Conservation (phyloP, 2,888 invertebrate species). For the Steromphala cineraria region DNA sequence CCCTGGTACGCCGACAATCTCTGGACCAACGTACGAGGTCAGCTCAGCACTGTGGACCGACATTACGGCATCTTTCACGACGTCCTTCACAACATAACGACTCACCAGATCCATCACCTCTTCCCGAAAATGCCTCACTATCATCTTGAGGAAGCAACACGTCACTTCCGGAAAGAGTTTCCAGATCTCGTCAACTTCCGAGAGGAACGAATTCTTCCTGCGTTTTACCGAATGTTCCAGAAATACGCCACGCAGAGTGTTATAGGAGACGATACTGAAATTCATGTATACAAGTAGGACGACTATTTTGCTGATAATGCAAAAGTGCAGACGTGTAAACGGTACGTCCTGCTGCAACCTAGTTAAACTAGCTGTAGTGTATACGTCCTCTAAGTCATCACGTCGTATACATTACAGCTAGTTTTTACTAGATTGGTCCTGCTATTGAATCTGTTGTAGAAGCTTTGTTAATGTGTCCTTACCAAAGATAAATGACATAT, state of each 20-base stretch:
- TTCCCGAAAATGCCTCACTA: constrained; percentile 72
- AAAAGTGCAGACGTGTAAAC: too few species aligned
- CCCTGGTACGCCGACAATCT: constrained; percentile 68
- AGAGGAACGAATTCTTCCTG: constrained; percentile 64
- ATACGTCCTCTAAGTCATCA: too few species aligned
- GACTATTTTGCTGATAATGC: too few species aligned
- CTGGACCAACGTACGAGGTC: constrained; percentile 73
- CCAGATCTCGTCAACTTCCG: constrained; percentile 63
- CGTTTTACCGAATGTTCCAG: constrained; percentile 65
- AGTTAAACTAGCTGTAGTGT: too few species aligned
- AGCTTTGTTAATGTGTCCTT: too few species aligned
- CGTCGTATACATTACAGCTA: too few species aligned
- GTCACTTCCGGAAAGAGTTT: constrained; percentile 63
- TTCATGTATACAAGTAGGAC: constrained; percentile 54
- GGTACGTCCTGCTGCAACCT: too few species aligned
- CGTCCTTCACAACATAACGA: constrained; percentile 70
- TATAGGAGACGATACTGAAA: constrained; percentile 41
- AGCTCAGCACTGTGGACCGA: constrained; percentile 71
- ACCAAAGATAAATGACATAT: too few species aligned
- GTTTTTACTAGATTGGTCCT: too few species aligned
- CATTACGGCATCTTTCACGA: constrained; percentile 70
- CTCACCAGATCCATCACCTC: constrained; percentile 72
- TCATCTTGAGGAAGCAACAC: constrained; percentile 69
- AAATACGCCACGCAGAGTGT: constrained; percentile 55
- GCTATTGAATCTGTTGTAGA: too few species aligned